A percentile compares a stretch with the other conserved stretches of the same genome.
These are phyloP conservation scores for Corvus moneduloides DNA, from an alignment of 2,113 vertebrate species.

Conservation along the genomic window DNA sequence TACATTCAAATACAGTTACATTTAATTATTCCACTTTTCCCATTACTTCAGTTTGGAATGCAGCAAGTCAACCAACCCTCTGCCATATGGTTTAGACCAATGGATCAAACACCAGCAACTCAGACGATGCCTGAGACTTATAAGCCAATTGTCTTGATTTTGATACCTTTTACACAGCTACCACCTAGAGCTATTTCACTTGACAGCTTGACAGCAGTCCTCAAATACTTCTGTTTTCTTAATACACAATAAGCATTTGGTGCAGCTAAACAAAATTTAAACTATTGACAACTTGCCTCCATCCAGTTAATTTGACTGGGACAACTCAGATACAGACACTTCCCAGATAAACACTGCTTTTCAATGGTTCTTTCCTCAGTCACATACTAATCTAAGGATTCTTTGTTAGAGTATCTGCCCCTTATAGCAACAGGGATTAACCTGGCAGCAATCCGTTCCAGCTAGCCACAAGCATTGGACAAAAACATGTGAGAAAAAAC, in stretches of 20 bases:
- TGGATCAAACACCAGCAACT: not conserved
- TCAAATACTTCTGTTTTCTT: not conserved
- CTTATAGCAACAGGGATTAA: not conserved
- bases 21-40: not conserved
- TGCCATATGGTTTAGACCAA: not conserved
- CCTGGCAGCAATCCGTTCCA: not conserved
- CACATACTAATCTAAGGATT: not conserved
- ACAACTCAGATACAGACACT: not conserved
- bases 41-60: not conserved
- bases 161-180: not conserved
- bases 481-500: not conserved
- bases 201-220: not conserved
- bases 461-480: not conserved
- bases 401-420: not conserved
- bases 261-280: not conserved
- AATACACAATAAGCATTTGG: not conserved
- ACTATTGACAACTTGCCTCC: not conserved
- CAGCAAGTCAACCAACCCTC: not conserved
- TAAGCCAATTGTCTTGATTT: not conserved
- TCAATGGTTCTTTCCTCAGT: not conserved
- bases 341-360: not conserved
- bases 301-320: not conserved
- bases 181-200: not conserved
- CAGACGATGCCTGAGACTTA: not conserved
- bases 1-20: not conserved